Conservation (phyloP, 64 coral and sea anemone species). For the Hydrozoanthus tunicans region DNA sequence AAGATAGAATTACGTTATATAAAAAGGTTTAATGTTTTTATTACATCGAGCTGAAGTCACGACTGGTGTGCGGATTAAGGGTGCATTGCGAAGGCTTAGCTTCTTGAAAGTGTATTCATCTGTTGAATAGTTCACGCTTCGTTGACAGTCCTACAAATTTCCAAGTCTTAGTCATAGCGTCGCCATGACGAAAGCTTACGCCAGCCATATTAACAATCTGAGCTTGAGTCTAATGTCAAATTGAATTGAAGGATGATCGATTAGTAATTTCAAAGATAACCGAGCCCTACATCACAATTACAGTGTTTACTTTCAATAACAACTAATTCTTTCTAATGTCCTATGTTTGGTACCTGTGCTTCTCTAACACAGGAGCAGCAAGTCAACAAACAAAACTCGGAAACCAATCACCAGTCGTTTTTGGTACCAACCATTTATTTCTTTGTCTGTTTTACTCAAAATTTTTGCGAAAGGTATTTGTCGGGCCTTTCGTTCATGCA, state of each 20-base stretch:
- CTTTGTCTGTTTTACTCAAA: not conserved
- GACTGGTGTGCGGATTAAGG: not conserved
- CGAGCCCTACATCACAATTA: not conserved
- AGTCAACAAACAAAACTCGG: constrained; percentile 46
- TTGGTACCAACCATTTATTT: constrained; percentile 22
- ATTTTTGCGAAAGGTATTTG: not conserved
- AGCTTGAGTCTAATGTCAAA: too few relatives aligned
- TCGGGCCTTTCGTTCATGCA: not conserved
- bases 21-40: not conserved
- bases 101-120: not conserved
- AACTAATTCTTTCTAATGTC: not conserved
- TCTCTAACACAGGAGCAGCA: constrained; percentile 9
- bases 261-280: too few relatives aligned
- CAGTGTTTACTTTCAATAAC: not conserved
- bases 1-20: not conserved
- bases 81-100: not conserved
- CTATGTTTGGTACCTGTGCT: constrained; percentile 34
- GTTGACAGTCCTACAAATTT: not conserved
- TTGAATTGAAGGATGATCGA: too few relatives aligned
- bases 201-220: not conserved
- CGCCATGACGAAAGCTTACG: not conserved
- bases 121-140: not conserved
- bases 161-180: constrained; percentile 1
- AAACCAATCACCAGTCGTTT: constrained; percentile 26
- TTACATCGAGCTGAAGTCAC: not conserved